Base-by-base conservation (phyloP, 1,140 invertebrate species). In the Drosophila obscura region DNA sequence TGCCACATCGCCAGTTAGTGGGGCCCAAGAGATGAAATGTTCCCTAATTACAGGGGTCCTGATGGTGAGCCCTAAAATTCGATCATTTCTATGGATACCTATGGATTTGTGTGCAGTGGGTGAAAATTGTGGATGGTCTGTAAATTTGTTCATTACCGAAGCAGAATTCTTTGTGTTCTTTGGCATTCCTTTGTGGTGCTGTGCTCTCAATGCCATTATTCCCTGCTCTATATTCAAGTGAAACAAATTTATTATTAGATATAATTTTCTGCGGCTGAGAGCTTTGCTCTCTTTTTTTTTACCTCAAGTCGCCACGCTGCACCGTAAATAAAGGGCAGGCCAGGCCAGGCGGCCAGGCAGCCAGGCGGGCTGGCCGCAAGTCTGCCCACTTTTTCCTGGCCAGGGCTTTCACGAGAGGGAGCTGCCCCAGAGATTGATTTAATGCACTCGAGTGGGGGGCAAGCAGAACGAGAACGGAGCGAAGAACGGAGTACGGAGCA, bases 361-460 rank as follows among this genome's bases (percentile, higher is more conserved):
- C 35, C 35, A 39, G 35, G 8, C 8, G 35, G 26, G 16, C 66
- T 64, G 35, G 16, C 66, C 66, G 35, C 66, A 68, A 15, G 26
- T 56, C 31, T 11, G 22, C 19, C 41, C 61, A 67, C 50, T 57
- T 46, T 48, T 46, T 48, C 57, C 58, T 50, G 22, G 57, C 44
- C 28, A 35, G 35, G 51, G 35, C 19, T 35, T 39, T 39, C 35
- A 39, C 35, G 11, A 39, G 35, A 39, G 35, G 35, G 11, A 39
- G 35, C 35, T 39, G 35, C 35, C 35, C 66, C 28, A 69, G 65
- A 58, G 68, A 80, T 85, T 85, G 77, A 85, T 87, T 82, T 85
- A 67, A 60, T 60, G 63, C 63, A 65, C 55, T 28, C 35, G 1
- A 39, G 26, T 39, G 35, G 35, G 11, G 31, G 4, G 31, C 31